phyloP scores from a whole-genome alignment of 2,888 invertebrate genomes.

The Stramonita haemastoma region DNA sequence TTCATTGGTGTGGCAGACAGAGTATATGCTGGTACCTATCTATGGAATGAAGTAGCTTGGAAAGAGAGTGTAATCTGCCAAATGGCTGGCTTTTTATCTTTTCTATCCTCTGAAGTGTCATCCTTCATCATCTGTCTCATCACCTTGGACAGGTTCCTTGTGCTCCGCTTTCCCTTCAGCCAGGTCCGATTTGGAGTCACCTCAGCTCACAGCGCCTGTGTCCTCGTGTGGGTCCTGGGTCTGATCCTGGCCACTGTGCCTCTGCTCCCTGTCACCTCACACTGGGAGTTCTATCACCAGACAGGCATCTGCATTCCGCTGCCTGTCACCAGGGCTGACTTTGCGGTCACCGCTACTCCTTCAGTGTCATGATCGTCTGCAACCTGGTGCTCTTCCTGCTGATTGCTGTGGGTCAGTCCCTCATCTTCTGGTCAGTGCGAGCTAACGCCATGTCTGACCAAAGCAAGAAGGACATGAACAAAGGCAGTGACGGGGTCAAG shows the following conservation, averaged over 20 bases:
- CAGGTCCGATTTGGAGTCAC: slow-evolving; percentile 57
- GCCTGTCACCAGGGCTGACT: slow-evolving; percentile 71
- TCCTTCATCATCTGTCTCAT: slow-evolving; percentile 82
- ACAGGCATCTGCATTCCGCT: slow-evolving; percentile 73
- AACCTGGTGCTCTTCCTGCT: slow-evolving; percentile 70
- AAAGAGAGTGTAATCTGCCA: slow-evolving; percentile 54
- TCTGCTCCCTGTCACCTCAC: slow-evolving; percentile 55
- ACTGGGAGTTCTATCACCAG: slow-evolving; percentile 65
- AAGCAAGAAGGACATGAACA: not conserved
- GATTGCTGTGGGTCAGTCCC: slow-evolving; percentile 69
- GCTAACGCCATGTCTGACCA: slow-evolving; percentile 2
- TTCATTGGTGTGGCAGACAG: slow-evolving; percentile 57
- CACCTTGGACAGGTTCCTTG: slow-evolving; percentile 82
- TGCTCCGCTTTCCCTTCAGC: slow-evolving; percentile 81
- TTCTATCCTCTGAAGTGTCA: slow-evolving; percentile 81
- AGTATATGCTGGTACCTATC: slow-evolving; percentile 56
- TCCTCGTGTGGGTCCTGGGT: slow-evolving; percentile 63
- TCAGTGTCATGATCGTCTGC: slow-evolving; percentile 70
- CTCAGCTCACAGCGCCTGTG: slow-evolving; percentile 56
- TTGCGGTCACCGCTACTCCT: slow-evolving; percentile 75
- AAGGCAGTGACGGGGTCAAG: not conserved
- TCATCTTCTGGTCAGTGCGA: slow-evolving; percentile 68
- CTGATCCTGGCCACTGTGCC: slow-evolving; percentile 67
- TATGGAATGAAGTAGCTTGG: slow-evolving; percentile 58
- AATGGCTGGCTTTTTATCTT: slow-evolving; percentile 58